phyloP scores from a whole-genome alignment of 2,888 invertebrate species.

The Sinohyriopsis cumingii region DNA sequence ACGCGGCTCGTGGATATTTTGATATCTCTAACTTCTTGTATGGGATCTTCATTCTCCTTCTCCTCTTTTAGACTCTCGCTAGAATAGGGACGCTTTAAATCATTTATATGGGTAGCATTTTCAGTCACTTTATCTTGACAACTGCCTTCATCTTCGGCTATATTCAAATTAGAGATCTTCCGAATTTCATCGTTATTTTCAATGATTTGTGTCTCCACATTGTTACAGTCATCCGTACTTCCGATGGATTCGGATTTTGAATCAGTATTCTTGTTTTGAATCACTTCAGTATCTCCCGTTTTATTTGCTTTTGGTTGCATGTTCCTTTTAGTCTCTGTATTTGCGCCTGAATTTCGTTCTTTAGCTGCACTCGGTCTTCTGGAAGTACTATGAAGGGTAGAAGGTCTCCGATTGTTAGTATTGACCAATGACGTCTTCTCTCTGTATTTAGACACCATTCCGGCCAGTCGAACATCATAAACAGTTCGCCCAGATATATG shows the following conservation, averaged over 20 bases:
- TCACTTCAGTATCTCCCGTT: no score
- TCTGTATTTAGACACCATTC: slow-evolving; percentile 21
- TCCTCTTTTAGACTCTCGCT: no score
- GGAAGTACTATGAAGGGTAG: no score
- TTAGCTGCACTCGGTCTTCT: no score
- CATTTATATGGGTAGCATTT: slow-evolving; percentile 2
- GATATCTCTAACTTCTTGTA: slow-evolving; percentile 10
- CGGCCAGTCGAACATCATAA: slow-evolving; percentile 27
- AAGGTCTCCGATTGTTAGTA: background rate
- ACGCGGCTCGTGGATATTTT: slow-evolving; percentile 41
- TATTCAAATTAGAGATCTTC: slow-evolving; percentile 1
- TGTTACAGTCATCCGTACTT: no score
- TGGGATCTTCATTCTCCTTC: background rate
- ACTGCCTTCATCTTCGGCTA: slow-evolving; percentile 5
- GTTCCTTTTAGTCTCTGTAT: no score
- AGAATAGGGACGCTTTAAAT: background rate
- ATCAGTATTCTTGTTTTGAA: no score
- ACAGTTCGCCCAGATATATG: slow-evolving; percentile 21
- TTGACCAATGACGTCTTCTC: slow-evolving; percentile 10
- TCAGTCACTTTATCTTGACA: slow-evolving; percentile 2
- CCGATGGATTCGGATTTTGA: no score
- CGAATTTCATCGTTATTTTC: no score
- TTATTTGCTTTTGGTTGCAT: no score
- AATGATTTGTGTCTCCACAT: no score
- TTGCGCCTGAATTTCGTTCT: no score